These are phyloP conservation scores for Cromileptes altivelis DNA, from an alignment of 2,113 vertebrate genomes.

Conservation along the genomic window DNA sequence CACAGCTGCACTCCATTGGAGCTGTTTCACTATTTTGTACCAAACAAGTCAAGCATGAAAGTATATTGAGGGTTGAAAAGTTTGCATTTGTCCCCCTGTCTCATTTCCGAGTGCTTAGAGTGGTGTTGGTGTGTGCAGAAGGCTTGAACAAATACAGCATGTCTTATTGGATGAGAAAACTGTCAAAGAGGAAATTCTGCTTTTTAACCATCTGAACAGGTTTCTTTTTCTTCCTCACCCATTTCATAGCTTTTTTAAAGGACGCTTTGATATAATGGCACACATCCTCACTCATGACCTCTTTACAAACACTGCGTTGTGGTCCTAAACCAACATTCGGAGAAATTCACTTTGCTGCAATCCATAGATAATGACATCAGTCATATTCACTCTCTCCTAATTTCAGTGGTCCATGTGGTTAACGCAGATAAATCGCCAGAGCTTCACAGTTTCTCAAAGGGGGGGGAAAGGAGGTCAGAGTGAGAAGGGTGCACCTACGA, in stretches of 20 bases:
- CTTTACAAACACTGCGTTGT: slow-evolving; percentile 39
- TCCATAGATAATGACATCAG: slow-evolving; percentile 69
- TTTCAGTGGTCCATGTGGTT: slow-evolving; percentile 67
- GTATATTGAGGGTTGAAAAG: slow-evolving; percentile 62
- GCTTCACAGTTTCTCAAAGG: slow-evolving; percentile 42
- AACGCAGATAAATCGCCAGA: slow-evolving; percentile 70
- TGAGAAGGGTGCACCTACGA: slow-evolving; percentile 36
- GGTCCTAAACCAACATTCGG: slow-evolving; percentile 33
- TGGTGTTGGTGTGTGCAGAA: slow-evolving; percentile 27
- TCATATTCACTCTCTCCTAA: slow-evolving; percentile 57
- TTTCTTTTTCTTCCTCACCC: slow-evolving; percentile 46
- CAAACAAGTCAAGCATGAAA: slow-evolving; percentile 72
- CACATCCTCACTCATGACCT: slow-evolving; percentile 36
- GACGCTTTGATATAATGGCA: slow-evolving; percentile 32
- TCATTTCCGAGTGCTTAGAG: slow-evolving; percentile 45
- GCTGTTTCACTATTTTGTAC: slow-evolving; percentile 50
- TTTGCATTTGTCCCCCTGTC: slow-evolving; percentile 60
- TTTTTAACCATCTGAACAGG: slow-evolving; percentile 48
- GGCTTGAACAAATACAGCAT: slow-evolving; percentile 57
- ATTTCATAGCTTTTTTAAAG: slow-evolving; percentile 47
- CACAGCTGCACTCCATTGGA: slow-evolving; percentile 65
- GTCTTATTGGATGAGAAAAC: slow-evolving; percentile 59
- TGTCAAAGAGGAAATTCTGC: slow-evolving; percentile 30
- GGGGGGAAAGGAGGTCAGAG: slow-evolving; percentile 43
- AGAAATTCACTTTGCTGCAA: slow-evolving; percentile 39